Evolutionary conservation across 92 coral and sea anemone species (phyloP).

Genomic region (Paragorgia papillata): DNA sequence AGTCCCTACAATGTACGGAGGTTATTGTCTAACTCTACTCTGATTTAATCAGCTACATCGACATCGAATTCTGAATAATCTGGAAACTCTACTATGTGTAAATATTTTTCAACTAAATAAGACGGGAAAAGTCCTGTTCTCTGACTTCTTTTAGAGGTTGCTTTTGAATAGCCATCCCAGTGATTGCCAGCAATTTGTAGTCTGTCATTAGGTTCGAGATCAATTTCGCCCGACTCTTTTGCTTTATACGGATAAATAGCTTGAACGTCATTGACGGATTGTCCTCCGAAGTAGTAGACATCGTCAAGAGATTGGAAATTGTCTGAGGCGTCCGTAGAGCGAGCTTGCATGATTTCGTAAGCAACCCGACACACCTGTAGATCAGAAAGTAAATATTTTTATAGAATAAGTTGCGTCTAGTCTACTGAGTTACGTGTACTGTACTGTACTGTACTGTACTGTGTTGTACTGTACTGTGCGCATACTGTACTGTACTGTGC

Average conservation of each 20-base stretch:
- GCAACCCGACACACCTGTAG: constrained; percentile 90
- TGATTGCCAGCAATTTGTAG: constrained; percentile 94
- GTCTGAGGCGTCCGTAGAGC: constrained; percentile 84
- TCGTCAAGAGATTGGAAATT: constrained; percentile 93
- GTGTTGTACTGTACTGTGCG: too few relatives aligned
- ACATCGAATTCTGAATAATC: constrained; percentile 34
- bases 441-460: too few relatives aligned
- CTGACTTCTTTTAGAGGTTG: constrained; percentile 62
- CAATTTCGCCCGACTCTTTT: constrained; percentile 61
- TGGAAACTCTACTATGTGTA: constrained; percentile 85
- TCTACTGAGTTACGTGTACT: not conserved
- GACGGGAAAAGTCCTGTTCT: constrained; percentile 84
- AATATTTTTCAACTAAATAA: constrained; percentile 84
- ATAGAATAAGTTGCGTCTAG: too few relatives aligned
- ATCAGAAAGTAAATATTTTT: too few relatives aligned
- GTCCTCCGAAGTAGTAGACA: constrained; percentile 94
- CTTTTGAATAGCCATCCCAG: constrained; percentile 97
- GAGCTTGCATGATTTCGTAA: constrained; percentile 91
- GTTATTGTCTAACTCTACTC: too few relatives aligned
- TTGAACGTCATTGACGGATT: constrained; percentile 79
- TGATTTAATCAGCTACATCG: too few relatives aligned
- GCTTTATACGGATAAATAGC: constrained; percentile 83
- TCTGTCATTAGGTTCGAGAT: constrained; percentile 69
- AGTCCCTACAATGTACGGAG: too few relatives aligned
- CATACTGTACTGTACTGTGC: too few relatives aligned